Base-by-base conservation (phyloP, 2,797 vertebrate species). In the Rhinoraja longicauda region DNA sequence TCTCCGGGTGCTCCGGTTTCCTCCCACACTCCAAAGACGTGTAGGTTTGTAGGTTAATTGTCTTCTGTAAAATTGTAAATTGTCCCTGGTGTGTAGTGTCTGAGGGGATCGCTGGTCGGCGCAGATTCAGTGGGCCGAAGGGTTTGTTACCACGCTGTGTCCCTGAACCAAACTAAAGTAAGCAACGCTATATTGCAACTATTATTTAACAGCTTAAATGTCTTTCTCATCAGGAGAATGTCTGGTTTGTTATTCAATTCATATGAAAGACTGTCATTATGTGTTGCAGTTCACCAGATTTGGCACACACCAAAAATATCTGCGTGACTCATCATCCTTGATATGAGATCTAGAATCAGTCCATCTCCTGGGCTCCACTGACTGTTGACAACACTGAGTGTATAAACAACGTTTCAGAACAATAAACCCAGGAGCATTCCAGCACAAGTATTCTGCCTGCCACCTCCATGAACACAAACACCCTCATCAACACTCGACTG, bases 241-340 rank as follows among this genome's bases (percentile, higher is more conserved):
- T 84, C 24, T 57, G 15, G 81, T 53, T 1, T 6, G 21, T 84
- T 84, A 45, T 59, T 1, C 26, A 9, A 84, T 53, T n/a, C 81
- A 0, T 29, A 84, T 59, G 81, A 84, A 84, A n/a, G 81, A 84
- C 45, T 26, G 26, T n/a, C 81, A 84, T 59, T 26, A 84, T 59
- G 84, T 26, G 59, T 84, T 84, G 24, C 24, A 59, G 81, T 59
- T 84, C 53, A 59, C 29, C 53, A 84, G 81, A 81, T 84, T 81
- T 84, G 84, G 59, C 81, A 84, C 21, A 59, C 24, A 57, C 53
- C 81, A 59, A 59, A 84, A 84, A 84, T 84, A 59, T 26, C 57
- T 84, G 81, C 84, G 24, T 84, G 81, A 84, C 24, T 84, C 81
- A 84, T 59, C 45, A 29, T 84, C 53, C 53, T 84, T 84, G 81